These are phyloP conservation scores for Platerodrilus igneus DNA, from an alignment of 2,888 invertebrate species.

Conservation along the genomic window DNA sequence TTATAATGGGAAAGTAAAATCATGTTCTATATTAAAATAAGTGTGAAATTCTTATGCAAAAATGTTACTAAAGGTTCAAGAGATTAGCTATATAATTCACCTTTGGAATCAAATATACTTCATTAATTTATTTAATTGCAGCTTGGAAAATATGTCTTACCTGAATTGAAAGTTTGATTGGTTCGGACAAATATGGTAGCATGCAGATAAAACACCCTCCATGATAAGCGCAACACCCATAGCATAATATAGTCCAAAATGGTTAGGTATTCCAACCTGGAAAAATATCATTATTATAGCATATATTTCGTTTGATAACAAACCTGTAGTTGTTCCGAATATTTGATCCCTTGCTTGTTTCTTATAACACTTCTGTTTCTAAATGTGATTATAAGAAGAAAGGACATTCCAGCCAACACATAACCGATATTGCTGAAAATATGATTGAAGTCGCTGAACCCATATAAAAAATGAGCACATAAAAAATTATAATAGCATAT, in stretches of 20 bases:
- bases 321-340: conserved; percentile 28
- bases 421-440: conserved; percentile 82
- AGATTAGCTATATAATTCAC: no score
- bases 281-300: no score
- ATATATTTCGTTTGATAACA: no score
- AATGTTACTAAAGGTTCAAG: no score
- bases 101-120: no score
- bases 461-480: conserved; percentile 73
- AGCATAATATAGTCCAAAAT: conserved; percentile 78
- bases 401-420: conserved; percentile 70
- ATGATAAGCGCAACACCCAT: conserved; percentile 80
- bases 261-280: conserved; percentile 68
- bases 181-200: conserved; percentile 87
- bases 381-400: conserved; percentile 48
- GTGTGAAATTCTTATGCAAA: no score
- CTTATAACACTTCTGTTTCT: conserved; percentile 45
- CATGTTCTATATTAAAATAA: no score
- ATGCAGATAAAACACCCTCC: conserved; percentile 81
- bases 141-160: conserved; percentile 54
- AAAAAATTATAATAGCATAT: conserved; percentile 87
- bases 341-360: conserved; percentile 58
- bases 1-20: no score
- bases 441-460: conserved; percentile 81
- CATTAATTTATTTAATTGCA: no score
- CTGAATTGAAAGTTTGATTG: conserved; percentile 88